Base-by-base conservation (phyloP, 2,797 vertebrate species). In the Fistularia commersonii region DNA sequence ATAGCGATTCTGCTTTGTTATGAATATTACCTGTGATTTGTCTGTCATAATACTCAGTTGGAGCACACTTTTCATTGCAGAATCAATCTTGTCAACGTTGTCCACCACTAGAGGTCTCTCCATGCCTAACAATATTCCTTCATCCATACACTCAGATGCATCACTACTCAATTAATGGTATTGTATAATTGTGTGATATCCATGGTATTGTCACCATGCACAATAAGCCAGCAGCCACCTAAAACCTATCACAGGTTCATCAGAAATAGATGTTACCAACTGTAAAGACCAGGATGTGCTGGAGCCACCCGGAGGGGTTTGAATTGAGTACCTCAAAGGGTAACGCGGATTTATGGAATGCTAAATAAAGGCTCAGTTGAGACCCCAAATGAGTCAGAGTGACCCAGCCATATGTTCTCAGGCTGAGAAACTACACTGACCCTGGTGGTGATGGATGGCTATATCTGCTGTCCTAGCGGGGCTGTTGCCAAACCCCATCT, bases 51-150 rank as follows among this genome's bases (percentile, higher is more conserved):
- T 23, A 23, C 23, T 23, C 23, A 23, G 23, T 23, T 23, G 23
- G 4, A 23, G 23, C 23, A 23, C 23, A 23, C 23, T 23, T 23
- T 23, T 23, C 23, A 23, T 23, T 23, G 23, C 23, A 23, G 23
- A 23, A 36, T 36, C 9, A 3, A 36, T 8, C 35, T 51, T 41
- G 10, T 34, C 8, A 47, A 40, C 51, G 40, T 51, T 3, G 54
- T 3, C 40, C 14, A 44, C 86, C 88, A 89, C 85, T 80, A 90
- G 87, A 86, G 81, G 88, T 66, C 87, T 55, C 87, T 69, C 45
- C 53, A 72, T 43, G 37, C 55, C 68, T 36, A 69, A n/a, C 8
- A 38, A 80, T 74, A 34, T 64, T 51, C 39, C 11, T 10, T 34
- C 57, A 39, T 35, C 51, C 60, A 12, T 11, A 41, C 47, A 41